Percentiles rank a stretch among this genome's conserved stretches.
Conservation (phyloP, 2,888 invertebrate species). For the Dynastes grantii region DNA sequence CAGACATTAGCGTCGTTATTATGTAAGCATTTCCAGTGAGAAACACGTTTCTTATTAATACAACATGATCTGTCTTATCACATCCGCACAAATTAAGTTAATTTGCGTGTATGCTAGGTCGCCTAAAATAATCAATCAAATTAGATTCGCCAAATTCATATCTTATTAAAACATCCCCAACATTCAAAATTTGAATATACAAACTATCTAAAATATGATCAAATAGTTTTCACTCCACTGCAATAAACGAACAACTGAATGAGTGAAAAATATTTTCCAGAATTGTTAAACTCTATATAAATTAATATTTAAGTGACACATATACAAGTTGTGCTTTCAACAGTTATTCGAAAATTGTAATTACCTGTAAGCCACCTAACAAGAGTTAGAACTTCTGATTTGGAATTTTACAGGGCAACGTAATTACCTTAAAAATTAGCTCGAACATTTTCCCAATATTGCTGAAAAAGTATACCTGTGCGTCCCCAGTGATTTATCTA, state of each 20-base stretch:
- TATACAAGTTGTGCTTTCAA: not conserved
- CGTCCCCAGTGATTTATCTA: not conserved
- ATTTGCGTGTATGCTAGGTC: not conserved
- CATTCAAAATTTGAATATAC: not conserved
- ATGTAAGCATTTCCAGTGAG: conserved; percentile 5
- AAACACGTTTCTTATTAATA: conserved; percentile 10
- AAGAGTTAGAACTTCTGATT: conserved; percentile 23
- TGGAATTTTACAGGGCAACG: conserved; percentile 25
- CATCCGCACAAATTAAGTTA: conserved; percentile 1
- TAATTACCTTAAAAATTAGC: conserved; percentile 32
- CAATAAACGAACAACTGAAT: too few relatives aligned
- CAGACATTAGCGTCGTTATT: conserved; percentile 27
- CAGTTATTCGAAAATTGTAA: conserved; percentile 15
- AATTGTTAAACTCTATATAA: not conserved
- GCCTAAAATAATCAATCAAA: not conserved
- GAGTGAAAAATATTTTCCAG: not conserved
- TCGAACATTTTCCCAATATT: conserved; percentile 16
- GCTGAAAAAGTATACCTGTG: conserved; percentile 15
- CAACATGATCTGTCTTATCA: conserved; percentile 26
- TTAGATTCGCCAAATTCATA: not conserved
- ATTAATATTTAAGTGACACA: not conserved
- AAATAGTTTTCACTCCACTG: too few relatives aligned
- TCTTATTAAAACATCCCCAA: not conserved
- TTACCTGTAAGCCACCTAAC: conserved; percentile 20
- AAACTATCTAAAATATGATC: not conserved